Evolutionary conservation across 1,140 invertebrate genomes (phyloP).

Genomic region (Anastrepha ludens): DNA sequence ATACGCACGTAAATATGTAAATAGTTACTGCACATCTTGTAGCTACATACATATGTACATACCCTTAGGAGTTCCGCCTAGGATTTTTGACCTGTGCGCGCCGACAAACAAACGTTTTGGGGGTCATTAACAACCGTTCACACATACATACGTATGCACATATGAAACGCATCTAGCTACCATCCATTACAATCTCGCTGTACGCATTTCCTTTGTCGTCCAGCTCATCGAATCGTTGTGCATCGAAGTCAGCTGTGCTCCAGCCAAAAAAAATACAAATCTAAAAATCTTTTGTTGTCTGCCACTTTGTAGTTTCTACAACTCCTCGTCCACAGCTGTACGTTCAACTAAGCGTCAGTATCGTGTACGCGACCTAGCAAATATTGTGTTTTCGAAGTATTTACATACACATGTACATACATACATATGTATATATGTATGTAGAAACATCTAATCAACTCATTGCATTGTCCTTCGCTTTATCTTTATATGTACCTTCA

Average conservation of each 20-base stretch:
- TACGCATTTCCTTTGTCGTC: neutral
- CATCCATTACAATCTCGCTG: neutral
- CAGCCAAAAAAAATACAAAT: neutral
- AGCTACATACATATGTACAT: neutral
- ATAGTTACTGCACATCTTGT: too few species aligned
- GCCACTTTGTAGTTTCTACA: neutral
- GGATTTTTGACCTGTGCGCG: slow-evolving; percentile 24
- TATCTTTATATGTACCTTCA: too few species aligned
- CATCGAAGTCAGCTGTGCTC: neutral
- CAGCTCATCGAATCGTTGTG: neutral
- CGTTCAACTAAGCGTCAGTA: neutral
- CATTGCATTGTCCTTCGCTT: slow-evolving; percentile 5
- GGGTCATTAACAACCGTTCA: neutral
- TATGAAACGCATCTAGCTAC: neutral
- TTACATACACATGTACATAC: neutral
- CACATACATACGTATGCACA: neutral
- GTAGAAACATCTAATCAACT: neutral
- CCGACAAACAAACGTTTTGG: neutral
- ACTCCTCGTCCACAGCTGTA: neutral
- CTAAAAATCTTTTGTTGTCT: slow-evolving; percentile 46
- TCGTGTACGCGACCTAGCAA: neutral
- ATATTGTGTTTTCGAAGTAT: neutral
- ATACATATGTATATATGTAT: neutral
- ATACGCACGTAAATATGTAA: neutral
- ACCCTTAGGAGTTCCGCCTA: neutral